These are phyloP conservation scores for Atethmia centrago DNA, from an alignment of 2,888 invertebrate species.

Conservation along the genomic window DNA sequence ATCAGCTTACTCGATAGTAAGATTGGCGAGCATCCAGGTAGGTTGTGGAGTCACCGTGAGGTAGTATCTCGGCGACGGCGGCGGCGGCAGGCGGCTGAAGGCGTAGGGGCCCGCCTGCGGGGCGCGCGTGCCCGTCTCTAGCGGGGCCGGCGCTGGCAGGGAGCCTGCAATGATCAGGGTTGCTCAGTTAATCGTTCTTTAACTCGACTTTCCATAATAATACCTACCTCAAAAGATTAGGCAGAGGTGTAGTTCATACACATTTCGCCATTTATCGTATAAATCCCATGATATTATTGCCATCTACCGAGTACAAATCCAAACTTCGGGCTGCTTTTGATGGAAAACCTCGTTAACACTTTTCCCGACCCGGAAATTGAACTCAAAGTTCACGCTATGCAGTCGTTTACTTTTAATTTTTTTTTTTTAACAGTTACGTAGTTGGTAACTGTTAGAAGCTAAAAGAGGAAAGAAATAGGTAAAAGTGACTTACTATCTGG, in stretches of 20 bases:
- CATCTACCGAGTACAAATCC: not conserved
- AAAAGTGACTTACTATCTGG: conserved; percentile 90
- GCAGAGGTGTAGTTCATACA: not conserved
- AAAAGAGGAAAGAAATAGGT: not conserved
- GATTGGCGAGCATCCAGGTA: conserved; percentile 96
- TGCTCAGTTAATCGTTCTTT: not conserved
- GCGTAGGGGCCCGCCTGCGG: conserved; percentile 97
- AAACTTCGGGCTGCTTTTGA: not conserved
- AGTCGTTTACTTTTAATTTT: too few species aligned
- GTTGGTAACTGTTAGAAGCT: too few species aligned
- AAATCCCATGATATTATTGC: not conserved
- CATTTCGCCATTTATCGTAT: not conserved
- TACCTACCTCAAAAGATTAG: not conserved
- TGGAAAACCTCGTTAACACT: not conserved
- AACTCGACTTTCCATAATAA: not conserved
- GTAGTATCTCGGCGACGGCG: conserved; percentile 95
- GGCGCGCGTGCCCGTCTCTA: conserved; percentile 92
- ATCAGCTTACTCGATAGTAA: conserved; percentile 93
- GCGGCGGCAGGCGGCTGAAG: conserved; percentile 96
- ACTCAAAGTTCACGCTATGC: not conserved
- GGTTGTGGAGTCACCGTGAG: conserved; percentile 93
- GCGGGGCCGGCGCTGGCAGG: conserved; percentile 58
- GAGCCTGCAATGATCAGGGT: conserved; percentile 42
- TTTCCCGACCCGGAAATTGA: not conserved
- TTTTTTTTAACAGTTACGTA: too few species aligned